These are phyloP conservation scores for Dioctria rufipes DNA, from an alignment of 2,888 invertebrate genomes.

Conservation along the genomic window DNA sequence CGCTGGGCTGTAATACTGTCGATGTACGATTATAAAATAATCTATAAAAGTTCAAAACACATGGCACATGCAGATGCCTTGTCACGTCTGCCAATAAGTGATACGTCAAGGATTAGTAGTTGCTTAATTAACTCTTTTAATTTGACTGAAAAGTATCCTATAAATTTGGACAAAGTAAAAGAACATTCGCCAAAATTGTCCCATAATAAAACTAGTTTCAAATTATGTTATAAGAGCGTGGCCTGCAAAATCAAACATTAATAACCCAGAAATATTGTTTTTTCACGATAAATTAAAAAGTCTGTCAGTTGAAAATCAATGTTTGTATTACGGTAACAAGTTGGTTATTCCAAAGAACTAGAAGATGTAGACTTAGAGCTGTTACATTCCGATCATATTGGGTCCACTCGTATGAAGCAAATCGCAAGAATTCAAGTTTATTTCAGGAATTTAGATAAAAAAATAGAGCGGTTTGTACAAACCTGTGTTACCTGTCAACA, in stretches of 20 bases:
- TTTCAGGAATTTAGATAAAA: too few relatives aligned
- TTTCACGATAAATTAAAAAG: background rate
- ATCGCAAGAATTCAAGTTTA: conserved; percentile 45
- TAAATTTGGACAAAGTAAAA: too few relatives aligned
- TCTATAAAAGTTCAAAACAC: too few relatives aligned
- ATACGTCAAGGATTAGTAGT: too few relatives aligned
- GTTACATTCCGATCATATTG: conserved; percentile 40
- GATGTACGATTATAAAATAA: background rate
- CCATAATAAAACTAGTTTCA: background rate
- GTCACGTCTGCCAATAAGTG: too few relatives aligned
- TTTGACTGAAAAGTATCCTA: background rate
- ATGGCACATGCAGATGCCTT: too few relatives aligned
- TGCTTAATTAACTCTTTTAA: background rate
- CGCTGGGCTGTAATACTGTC: conserved; percentile 23
- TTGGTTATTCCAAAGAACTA: conserved; percentile 34
- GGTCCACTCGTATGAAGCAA: conserved; percentile 49
- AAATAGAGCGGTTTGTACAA: too few relatives aligned
- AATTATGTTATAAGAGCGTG: background rate
- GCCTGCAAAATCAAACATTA: background rate
- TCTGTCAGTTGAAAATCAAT: conserved; percentile 27
- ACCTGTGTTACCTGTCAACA: too few relatives aligned
- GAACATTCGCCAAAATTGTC: background rate
- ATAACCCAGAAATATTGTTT: background rate
- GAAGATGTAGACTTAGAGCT: background rate
- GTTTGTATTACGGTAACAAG: conserved; percentile 41